Evolutionary conservation across 2,113 vertebrate species (phyloP).

Genomic region (Macheiramphus alcinus): DNA sequence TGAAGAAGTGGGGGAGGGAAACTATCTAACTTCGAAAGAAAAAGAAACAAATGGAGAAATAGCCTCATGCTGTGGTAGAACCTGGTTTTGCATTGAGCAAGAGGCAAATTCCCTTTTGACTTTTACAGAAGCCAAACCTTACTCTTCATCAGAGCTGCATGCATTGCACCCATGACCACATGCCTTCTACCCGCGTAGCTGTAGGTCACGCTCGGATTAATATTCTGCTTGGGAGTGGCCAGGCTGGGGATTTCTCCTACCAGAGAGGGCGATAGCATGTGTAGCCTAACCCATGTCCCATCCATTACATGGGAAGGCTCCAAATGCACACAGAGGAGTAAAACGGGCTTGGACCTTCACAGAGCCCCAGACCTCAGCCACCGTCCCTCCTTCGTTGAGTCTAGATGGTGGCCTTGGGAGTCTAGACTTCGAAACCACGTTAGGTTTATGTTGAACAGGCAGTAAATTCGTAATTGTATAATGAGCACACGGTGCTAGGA

Average conservation of each 20-base stretch:
- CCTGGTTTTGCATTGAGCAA: constrained; percentile 8
- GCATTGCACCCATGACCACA: rapidly evolving
- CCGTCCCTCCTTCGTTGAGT: background rate
- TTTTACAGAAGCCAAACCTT: background rate
- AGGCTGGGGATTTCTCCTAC: background rate
- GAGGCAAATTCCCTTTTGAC: background rate
- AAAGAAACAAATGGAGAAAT: constrained; percentile 9
- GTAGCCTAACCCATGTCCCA: background rate
- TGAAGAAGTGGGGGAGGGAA: background rate
- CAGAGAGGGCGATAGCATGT: background rate
- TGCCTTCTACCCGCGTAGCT: rapidly evolving
- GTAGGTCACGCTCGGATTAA: rapidly evolving
- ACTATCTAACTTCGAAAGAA: background rate
- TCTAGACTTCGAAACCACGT: background rate
- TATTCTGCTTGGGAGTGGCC: background rate
- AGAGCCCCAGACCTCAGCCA: background rate
- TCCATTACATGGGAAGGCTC: background rate
- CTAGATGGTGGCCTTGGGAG: background rate
- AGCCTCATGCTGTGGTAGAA: constrained; percentile 34
- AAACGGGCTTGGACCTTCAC: background rate
- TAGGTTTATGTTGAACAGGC: background rate
- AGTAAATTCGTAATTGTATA: background rate
- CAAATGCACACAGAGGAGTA: background rate
- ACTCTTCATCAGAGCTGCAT: background rate
- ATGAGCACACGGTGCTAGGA: background rate